Evolutionary conservation across 1,140 invertebrate species (phyloP), one percentile per base, ranked within the genome.

Genomic region (Leptinotarsa lineolata): DNA sequence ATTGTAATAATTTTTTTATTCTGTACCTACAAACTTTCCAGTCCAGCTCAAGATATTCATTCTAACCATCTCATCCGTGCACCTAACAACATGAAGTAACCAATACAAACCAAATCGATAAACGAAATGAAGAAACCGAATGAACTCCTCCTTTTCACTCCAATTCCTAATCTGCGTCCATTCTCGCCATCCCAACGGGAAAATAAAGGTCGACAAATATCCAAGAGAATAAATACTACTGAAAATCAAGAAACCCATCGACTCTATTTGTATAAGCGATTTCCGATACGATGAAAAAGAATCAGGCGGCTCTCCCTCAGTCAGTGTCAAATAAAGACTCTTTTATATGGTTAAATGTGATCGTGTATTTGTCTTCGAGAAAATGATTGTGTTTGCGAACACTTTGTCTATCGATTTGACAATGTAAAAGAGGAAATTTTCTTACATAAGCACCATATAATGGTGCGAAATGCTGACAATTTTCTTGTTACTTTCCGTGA

Each of bases 171-270:
- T 54, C n/a, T 18, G 48, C 48, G n/a, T 15, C n/a, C 48, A 54
- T 54, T 54, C 48, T 16, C 48, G 48, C 48, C 48, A 15, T 54
- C 48, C 48, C 48, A 16, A 18, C 15, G 48, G 48, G 4, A 18
- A 54, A 54, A 54, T 54, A 63, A 63, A 30, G 61, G 24, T 63
- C 61, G 61, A 63, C 61, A 63, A 63, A 63, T 63, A 21, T 20
- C 61, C 24, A n/a, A 21, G 20, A n/a, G 61, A 63, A 63, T 63
- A 63, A 63, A 63, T 63, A 63, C 61, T 21, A 30, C 61, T 21
- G 15, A 21, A 63, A 63, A 63, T 63, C 61, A 30, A 63, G 61
- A 63, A 21, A 63, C 61, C 61, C 20, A 63, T 63, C 20, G 61
- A 21, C n/a, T 63, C 61, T 22, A 63, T 63, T 30, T 63, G 20